Conservation (phyloP, 2,888 invertebrate genomes). For the Thereva nobilitata region DNA sequence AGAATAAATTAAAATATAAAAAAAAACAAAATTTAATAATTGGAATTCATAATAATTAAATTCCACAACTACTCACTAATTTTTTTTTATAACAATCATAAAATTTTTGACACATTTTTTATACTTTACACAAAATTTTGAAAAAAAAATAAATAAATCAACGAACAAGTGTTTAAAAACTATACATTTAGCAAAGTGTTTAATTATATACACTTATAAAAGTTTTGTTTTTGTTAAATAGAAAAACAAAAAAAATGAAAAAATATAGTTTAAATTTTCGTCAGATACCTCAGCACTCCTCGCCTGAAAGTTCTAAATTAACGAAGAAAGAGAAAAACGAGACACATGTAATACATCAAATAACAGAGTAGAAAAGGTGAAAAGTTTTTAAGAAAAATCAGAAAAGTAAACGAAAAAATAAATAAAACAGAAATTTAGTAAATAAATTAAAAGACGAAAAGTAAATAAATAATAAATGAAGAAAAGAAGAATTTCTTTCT, state of each 20-base stretch:
- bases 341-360: conserved; percentile 26
- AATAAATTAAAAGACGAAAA: background rate
- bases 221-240: conserved; percentile 7
- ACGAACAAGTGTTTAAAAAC: too few relatives aligned
- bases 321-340: conserved; percentile 41
- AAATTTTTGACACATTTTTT: conserved; percentile 13
- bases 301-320: conserved; percentile 58
- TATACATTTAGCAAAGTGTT: background rate
- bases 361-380: background rate
- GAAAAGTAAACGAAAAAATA: conserved; percentile 2
- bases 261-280: conserved; percentile 1
- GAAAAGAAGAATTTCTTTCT: too few relatives aligned
- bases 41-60: too few relatives aligned
- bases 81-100: too few relatives aligned
- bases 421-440: conserved; percentile 12
- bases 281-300: conserved; percentile 58
- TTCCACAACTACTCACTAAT: too few relatives aligned
- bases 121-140: background rate
- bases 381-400: conserved; percentile 5
- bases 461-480: too few relatives aligned
- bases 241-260: background rate
- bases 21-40: too few relatives aligned
- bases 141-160: background rate
- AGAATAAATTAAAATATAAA: too few relatives aligned
- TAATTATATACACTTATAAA: conserved; percentile 10